Evolutionary conservation across 2,113 vertebrate species (phyloP), one percentile per base, ranked within the genome.

Genomic region (Crotophaga sulcirostris): DNA sequence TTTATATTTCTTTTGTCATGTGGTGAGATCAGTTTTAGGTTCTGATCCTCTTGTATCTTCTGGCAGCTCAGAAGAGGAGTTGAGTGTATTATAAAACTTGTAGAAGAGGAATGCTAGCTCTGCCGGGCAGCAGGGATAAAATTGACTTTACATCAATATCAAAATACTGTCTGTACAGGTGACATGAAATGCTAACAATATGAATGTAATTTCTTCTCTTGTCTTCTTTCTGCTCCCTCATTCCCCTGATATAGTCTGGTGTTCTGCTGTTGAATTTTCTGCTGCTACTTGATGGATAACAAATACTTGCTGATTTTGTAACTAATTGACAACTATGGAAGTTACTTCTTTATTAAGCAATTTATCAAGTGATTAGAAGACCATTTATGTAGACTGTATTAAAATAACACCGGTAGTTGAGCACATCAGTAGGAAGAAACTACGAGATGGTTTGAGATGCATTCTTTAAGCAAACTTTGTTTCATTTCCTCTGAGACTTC

Each of bases 331-430:
- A 93, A 89, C 89, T 80, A n/a, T 84, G 76, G 86, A 93, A 92
- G 88, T 84, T 92, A 73, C 47, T 96, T 86, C 86, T 92, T 95
- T 90, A 92, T 96, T 80, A 90, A 93, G 72, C 64, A 70, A 87
- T 93, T 90, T 94, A 84, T 92, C 81, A 89, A 90, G 68, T 62
- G 83, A 81, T 94, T 84, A 74, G 76, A 45, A 92, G 42, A 74
- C 29, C 55, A 55, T 90, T 92, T 90, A 62, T 74, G n/a, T 70
- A 59, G 72, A 66, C 60, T 82, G 5, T 81, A 11, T 83, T 83
- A 92, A 63, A 21, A 40, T 93, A 85, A 75, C 51, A 76, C 54
- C 25, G 77, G 16, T 34, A 90, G 79, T 89, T 88, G 29, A 84
- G 10, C 64, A 15, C 8, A 20, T 49, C 44, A 68, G 8, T 66